Conservation (phyloP, 2,113 vertebrate species). For the Tychaedon coryphoeus region DNA sequence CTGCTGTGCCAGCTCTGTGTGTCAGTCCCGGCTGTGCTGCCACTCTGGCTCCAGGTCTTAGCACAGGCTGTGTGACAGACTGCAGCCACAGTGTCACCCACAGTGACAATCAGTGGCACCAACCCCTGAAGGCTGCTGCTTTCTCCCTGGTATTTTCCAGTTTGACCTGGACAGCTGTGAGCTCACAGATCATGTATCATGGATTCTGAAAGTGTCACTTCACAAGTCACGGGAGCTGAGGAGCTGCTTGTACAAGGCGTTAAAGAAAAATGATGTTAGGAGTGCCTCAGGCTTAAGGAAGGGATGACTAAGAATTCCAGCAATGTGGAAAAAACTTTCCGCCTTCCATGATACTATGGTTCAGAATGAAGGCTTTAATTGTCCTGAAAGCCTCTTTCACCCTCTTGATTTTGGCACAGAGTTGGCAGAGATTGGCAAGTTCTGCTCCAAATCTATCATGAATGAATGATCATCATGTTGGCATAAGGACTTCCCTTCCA, state of each 20-base stretch:
- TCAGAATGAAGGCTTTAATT: conserved; percentile 54
- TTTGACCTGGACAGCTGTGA: conserved; percentile 43
- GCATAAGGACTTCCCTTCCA: conserved; percentile 50
- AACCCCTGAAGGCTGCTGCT: conserved; percentile 56
- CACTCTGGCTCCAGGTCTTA: conserved; percentile 45
- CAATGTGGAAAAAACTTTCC: conserved; percentile 28
- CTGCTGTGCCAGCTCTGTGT: conserved; percentile 50
- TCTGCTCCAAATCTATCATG: conserved; percentile 50
- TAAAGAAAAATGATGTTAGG: conserved; percentile 27
- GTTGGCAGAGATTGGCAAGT: conserved; percentile 38
- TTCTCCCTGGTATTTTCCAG: conserved; percentile 17
- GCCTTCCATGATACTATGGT: conserved; percentile 35
- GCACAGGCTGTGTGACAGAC: conserved; percentile 47
- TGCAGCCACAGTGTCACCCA: conserved; percentile 16
- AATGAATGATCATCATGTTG: neutral
- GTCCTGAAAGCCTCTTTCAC: conserved; percentile 58
- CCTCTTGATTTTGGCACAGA: conserved; percentile 19
- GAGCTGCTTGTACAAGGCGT: conserved; percentile 10
- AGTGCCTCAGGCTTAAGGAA: conserved; percentile 40
- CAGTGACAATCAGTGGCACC: neutral
- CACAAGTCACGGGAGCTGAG: conserved; percentile 58
- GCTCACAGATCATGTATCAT: conserved; percentile 69
- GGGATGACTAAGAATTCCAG: conserved; percentile 19
- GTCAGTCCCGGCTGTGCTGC: conserved; percentile 47
- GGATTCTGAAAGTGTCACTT: conserved; percentile 69